A percentile compares a stretch with the other conserved stretches of the same genome.
phyloP scores from a whole-genome alignment of 2,888 invertebrate genomes.

The Agonopterix alstromeriana region DNA sequence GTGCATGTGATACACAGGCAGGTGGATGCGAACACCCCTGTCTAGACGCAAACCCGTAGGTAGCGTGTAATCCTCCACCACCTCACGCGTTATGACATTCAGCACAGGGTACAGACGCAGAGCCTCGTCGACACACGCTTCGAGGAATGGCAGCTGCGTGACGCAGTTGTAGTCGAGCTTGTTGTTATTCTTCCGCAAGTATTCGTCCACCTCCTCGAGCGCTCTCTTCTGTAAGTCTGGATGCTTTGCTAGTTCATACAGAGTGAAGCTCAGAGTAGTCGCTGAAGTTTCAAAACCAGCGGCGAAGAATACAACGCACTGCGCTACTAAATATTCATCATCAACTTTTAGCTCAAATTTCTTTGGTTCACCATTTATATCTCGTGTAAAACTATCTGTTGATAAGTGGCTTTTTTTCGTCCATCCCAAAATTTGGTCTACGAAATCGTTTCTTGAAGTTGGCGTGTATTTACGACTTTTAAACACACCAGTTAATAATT shows the following conservation, averaged over 20 bases:
- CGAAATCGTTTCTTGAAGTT: conserved; percentile 17
- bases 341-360: conserved; percentile 30
- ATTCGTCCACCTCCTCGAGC: conserved; percentile 21
- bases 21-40: conserved; percentile 41
- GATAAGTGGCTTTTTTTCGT: conserved; percentile 20
- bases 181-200: conserved; percentile 11
- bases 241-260: conserved; percentile 44
- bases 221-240: conserved; percentile 25
- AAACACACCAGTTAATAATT: conserved; percentile 13
- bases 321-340: conserved; percentile 62
- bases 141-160: conserved; percentile 30
- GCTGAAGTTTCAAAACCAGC: conserved; percentile 50
- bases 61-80: conserved; percentile 7
- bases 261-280: conserved; percentile 25
- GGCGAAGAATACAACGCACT: conserved; percentile 67
- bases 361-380: neutral
- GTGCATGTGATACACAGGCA: conserved; percentile 47
- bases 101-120: conserved; percentile 45
- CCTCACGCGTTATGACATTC: conserved; percentile 38
- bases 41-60: conserved; percentile 18
- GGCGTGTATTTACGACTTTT: conserved; percentile 11
- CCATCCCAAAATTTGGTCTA: conserved; percentile 15
- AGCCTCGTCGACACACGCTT: conserved; percentile 33
- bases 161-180: conserved; percentile 33
- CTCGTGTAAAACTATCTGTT: conserved; percentile 24